Base-by-base conservation (phyloP, 2,113 vertebrate genomes). In the Marmota flaviventris region DNA sequence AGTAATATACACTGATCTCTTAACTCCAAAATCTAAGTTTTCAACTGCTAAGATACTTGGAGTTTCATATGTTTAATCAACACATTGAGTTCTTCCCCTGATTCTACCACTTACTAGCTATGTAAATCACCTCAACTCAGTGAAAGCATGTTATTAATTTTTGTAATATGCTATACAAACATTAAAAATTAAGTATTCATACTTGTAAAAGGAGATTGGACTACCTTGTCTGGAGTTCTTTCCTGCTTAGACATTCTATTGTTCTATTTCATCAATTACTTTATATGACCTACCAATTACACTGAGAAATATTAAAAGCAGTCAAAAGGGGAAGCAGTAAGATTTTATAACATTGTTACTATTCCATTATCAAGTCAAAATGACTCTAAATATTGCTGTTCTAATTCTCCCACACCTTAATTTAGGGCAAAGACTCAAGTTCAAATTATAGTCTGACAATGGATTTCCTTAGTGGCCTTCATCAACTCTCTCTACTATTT, bases 381-480 rank as follows among this genome's bases (percentile, higher is more conserved):
- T 22, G 32, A 32, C 27, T 83, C 48, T 89, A 76, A 88, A 34
- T 73, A 93, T n/a, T 67, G 83, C 48, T 77, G 63, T 67, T 67
- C 5, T 29, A 65, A 34, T 29, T 70, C 42, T 51, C 25, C 79
- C 63, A 94, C 8, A 73, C 8, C 48, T 87, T 83, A 96, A 84
- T 65, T 12, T 83, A 53, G 77, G 24, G 39, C 56, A 93, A 32
- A 85, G 48, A 75, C 96, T 96, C 65, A 85, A 93, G 61, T 82
- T 96, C 61, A 91, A 89, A 78, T 94, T 95, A 95, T 34, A 94
- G 22, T 48, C 79, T 96, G 93, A 95, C 16, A 92, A 32, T 84
- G 27, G 56, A 65, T 81, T 92, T 83, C 65, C 29, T 92, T 95
- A 96, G 86, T 37, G 63, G 72, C 16, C 22, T 65, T 75, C 32